phyloP scores from a whole-genome alignment of 1,140 invertebrate species.

The Papilio xuthus region DNA sequence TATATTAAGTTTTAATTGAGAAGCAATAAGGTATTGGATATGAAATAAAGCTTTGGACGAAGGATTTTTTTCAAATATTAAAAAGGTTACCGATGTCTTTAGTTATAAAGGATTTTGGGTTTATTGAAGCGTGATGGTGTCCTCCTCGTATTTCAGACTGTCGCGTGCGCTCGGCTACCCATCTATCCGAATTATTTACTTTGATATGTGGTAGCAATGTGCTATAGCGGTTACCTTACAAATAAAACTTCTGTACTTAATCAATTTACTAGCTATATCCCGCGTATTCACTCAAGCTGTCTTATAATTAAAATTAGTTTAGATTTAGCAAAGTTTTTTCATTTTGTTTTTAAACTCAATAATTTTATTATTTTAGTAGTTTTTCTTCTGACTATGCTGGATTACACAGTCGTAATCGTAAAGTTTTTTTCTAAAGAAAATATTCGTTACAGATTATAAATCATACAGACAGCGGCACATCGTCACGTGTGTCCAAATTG shows the following conservation, averaged over 20 bases:
- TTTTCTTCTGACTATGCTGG: not conserved
- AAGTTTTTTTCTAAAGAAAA: not conserved
- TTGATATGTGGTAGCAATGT: conserved; percentile 4
- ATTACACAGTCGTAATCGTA: not conserved
- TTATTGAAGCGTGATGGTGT: not conserved
- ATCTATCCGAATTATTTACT: not conserved
- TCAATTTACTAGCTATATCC: not conserved
- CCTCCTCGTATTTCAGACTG: not conserved
- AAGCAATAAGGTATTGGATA: no score
- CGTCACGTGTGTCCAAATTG: conserved; percentile 44
- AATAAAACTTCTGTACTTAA: not conserved
- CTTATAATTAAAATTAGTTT: no score
- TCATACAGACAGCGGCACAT: conserved; percentile 31
- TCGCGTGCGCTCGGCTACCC: conserved; percentile 12
- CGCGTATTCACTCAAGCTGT: no score
- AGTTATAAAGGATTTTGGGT: not conserved
- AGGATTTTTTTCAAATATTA: not conserved
- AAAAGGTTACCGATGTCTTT: conserved; percentile 8
- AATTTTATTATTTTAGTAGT: no score
- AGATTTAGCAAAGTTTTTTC: no score
- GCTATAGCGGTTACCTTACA: not conserved
- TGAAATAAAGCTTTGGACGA: not conserved
- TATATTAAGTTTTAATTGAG: no score
- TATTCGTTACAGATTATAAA: conserved; percentile 37
- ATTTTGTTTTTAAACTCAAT: no score